Evolutionary conservation across 2,888 invertebrate genomes (phyloP), one percentile per base, ranked within the genome.

Genomic region (Dysmachus trigonus): DNA sequence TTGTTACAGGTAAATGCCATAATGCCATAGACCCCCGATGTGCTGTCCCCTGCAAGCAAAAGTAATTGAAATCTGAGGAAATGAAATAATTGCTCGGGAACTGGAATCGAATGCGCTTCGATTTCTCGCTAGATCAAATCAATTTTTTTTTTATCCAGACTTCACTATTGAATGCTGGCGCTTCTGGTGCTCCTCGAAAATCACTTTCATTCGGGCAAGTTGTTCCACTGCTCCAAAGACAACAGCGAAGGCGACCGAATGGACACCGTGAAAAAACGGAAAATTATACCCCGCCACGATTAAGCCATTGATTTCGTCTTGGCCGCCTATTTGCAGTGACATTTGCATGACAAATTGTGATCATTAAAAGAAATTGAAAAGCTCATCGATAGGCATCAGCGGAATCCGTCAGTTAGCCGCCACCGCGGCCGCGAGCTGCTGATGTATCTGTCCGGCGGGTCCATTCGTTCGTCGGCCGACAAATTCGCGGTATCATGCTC

Each of bases 291-390:
- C 76, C 22, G 33, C 22, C 76, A 22, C 10, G 76, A 76, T 76
- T 76, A 76, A 76, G 76, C 38, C 76, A 76, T 76, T 76, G 76
- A 33, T 22, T 76, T 76, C 22, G 76, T 76, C 4, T 76, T 38
- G 31, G 10, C 27, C 10, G 62, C 62, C 33, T 76, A 76, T 76
- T 76, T 76, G 22, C 79, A 79, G 79, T 79, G 79, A 79, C 79
- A 79, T 47, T 79, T 79, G 79, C 79, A 79, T 79, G 79, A 79
- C 79, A 79, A 79, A 79, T 79, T 79, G 79, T 47, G 51, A 79
- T 79, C 79, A 79, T 79, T 79, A 79, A 79, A 47, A 27, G 41
- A 79, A 79, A 79, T 79, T 79, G 51, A 79, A 79, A 79, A 79
- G 79, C 47, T 79, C 79, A 79, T 79, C 51, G 79, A 79, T 79